Evolutionary conservation across 1,140 invertebrate species (phyloP).

Genomic region (Lanistes nyassanus): DNA sequence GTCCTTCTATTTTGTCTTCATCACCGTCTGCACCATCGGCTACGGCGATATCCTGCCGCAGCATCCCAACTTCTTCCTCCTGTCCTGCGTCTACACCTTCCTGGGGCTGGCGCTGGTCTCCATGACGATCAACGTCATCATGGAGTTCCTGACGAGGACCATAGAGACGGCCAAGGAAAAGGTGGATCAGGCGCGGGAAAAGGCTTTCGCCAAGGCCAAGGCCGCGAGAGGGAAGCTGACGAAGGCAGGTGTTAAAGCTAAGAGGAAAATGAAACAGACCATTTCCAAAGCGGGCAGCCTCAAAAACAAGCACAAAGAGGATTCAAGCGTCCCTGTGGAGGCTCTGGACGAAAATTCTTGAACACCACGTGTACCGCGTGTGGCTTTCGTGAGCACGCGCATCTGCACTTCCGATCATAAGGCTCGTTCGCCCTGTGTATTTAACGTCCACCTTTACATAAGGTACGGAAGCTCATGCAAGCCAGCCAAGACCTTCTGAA

Average conservation of each 20-base stretch:
- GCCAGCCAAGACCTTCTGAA: too few species aligned
- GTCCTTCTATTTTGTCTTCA: conserved; percentile 94
- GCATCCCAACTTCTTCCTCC: conserved; percentile 87
- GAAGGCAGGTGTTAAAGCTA: conserved; percentile 7
- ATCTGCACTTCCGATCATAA: too few species aligned
- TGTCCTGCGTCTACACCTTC: conserved; percentile 89
- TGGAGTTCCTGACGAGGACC: conserved; percentile 42
- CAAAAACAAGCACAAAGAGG: not conserved
- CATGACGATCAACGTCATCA: conserved; percentile 96
- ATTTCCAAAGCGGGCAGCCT: conserved; percentile 11
- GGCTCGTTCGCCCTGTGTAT: too few species aligned
- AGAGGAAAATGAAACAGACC: not conserved
- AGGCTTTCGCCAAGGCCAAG: conserved; percentile 37
- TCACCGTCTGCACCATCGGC: conserved; percentile 74
- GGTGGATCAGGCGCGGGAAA: conserved; percentile 34
- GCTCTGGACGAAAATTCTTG: not conserved
- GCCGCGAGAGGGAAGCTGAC: conserved; percentile 26
- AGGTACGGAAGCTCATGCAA: too few species aligned
- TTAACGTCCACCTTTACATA: too few species aligned
- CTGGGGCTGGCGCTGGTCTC: conserved; percentile 90
- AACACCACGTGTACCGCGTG: too few species aligned
- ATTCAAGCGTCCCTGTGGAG: not conserved
- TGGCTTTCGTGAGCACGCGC: too few species aligned
- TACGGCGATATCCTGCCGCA: conserved; percentile 91
- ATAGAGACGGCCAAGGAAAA: conserved; percentile 45